Conservation (phyloP, 2,113 vertebrate genomes). For the Tragelaphus scriptus region DNA sequence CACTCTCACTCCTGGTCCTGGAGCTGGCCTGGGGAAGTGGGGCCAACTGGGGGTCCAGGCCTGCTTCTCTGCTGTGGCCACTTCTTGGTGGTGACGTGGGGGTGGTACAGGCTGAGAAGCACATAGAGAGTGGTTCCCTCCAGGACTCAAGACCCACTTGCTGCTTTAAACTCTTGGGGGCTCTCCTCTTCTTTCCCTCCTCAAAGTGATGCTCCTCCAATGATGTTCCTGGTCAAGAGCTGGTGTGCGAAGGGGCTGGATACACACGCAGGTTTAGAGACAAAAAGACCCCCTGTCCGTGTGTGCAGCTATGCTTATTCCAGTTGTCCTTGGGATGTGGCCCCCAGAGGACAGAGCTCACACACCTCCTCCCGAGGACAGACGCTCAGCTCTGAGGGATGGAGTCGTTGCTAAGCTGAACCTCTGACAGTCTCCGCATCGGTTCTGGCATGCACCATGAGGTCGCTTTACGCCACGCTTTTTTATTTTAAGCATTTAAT, state of each 20-base stretch:
- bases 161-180: not conserved
- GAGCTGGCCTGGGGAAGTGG: not conserved
- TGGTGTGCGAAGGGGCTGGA: not conserved
- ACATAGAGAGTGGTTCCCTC: not conserved
- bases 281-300: not conserved
- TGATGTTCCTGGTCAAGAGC: not conserved
- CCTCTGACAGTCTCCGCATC: not conserved
- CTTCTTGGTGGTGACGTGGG: not conserved
- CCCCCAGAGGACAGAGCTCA: not conserved
- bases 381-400: not conserved
- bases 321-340: not conserved
- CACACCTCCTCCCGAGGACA: accelerated
- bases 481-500: slow-evolving; percentile 62
- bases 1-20: not conserved
- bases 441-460: slow-evolving; percentile 5
- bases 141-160: not conserved
- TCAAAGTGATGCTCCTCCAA: not conserved
- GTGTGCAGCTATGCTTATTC: not conserved
- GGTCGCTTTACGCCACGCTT: slow-evolving; percentile 8
- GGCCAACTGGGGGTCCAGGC: not conserved
- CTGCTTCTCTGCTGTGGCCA: not conserved
- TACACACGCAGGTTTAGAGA: not conserved
- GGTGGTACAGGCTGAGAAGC: not conserved
- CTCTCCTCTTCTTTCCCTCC: not conserved
- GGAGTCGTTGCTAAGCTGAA: not conserved